Evolutionary conservation across 2,888 invertebrate genomes (phyloP).

Genomic region (Brachypalpus laphriformis): DNA sequence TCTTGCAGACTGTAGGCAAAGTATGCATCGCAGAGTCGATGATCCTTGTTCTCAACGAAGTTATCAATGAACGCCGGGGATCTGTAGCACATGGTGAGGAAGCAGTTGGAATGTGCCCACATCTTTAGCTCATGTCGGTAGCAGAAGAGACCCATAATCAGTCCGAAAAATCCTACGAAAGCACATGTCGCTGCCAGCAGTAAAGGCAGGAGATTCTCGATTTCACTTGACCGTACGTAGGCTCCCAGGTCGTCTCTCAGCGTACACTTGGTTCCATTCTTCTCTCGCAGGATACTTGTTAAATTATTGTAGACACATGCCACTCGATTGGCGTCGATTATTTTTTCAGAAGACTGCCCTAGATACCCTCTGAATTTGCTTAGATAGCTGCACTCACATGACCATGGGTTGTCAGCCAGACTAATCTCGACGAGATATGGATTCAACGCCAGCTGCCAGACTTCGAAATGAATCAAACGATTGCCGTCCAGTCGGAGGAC

Average conservation of each 20-base stretch:
- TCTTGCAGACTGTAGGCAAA: conserved; percentile 97
- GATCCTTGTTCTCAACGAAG: conserved; percentile 83
- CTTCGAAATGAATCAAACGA: conserved; percentile 90
- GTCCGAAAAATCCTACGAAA: conserved; percentile 89
- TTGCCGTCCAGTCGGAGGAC: conserved; percentile 93
- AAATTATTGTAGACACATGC: conserved; percentile 90
- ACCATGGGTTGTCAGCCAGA: conserved; percentile 93
- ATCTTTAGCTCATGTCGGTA: conserved; percentile 92
- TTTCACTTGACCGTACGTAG: conserved; percentile 86
- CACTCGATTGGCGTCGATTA: conserved; percentile 90
- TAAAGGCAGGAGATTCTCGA: conserved; percentile 92
- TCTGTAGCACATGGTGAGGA: conserved; percentile 93
- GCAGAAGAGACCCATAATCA: conserved; percentile 91
- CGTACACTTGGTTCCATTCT: conserved; percentile 91
- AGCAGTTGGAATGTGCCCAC: conserved; percentile 94
- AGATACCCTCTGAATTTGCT: conserved; percentile 92
- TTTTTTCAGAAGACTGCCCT: conserved; percentile 90
- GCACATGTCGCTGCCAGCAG: conserved; percentile 90
- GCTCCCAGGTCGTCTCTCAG: conserved; percentile 89
- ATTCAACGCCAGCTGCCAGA: conserved; percentile 93
- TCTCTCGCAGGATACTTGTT: conserved; percentile 89
- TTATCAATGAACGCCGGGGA: conserved; percentile 87
- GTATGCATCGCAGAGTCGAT: conserved; percentile 93
- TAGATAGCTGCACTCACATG: conserved; percentile 94
- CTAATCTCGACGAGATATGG: conserved; percentile 94